A percentile compares a stretch with the other conserved stretches of the same genome.
Evolutionary conservation across 2,113 vertebrate species (phyloP).

Genomic region (Tauraco erythrolophus): DNA sequence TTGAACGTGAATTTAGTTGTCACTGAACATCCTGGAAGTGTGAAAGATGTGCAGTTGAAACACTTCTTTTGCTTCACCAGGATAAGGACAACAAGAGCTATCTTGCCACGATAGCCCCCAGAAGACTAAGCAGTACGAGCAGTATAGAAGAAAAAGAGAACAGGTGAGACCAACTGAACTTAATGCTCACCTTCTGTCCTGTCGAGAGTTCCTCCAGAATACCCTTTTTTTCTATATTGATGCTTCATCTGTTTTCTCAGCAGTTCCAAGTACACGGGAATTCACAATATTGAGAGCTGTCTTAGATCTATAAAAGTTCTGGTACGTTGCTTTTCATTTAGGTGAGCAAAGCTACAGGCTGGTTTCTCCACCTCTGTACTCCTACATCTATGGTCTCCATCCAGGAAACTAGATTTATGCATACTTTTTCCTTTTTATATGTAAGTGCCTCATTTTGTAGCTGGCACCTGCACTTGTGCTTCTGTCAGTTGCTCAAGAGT

Average conservation of each 20-base stretch:
- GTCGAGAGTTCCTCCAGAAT: background rate
- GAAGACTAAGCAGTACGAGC: constrained; percentile 68
- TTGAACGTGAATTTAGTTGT: background rate
- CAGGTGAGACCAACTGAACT: constrained; percentile 71
- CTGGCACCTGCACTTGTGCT: background rate
- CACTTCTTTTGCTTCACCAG: constrained; percentile 62
- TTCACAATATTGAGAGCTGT: background rate
- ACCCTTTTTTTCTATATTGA: background rate
- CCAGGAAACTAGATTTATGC: background rate
- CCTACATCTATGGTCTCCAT: background rate
- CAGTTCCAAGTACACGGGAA: background rate
- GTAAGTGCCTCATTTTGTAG: background rate
- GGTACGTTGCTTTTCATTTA: background rate
- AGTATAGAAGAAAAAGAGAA: constrained; percentile 83
- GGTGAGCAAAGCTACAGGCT: background rate
- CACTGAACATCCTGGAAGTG: background rate
- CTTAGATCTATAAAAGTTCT: background rate
- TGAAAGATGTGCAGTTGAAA: background rate
- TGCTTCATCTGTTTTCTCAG: background rate
- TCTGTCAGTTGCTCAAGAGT: background rate
- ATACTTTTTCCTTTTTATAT: background rate
- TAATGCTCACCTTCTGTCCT: background rate
- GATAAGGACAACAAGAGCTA: constrained; percentile 78
- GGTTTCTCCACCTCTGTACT: background rate
- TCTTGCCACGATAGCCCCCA: constrained; percentile 69